These are phyloP conservation scores for Hemichromis elongatus DNA, from an alignment of 2,113 vertebrate species.

Conservation along the genomic window DNA sequence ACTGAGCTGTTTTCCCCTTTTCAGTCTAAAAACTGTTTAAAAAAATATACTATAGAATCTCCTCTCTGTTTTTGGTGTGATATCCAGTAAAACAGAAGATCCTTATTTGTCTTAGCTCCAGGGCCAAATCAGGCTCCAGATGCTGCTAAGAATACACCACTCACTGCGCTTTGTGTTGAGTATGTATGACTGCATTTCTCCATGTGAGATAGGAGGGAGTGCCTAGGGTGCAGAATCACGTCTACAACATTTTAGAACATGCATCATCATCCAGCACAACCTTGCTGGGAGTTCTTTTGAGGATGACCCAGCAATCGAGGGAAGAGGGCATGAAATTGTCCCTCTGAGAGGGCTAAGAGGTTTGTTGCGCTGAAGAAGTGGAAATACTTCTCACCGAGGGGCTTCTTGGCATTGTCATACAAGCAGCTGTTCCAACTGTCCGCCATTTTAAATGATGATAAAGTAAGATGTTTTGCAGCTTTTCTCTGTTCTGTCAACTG, in stretches of 20 bases:
- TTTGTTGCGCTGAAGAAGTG: slow-evolving; percentile 22
- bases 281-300: slow-evolving; percentile 33
- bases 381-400: not conserved
- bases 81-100: slow-evolving; percentile 28
- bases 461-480: not conserved
- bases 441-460: not conserved
- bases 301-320: slow-evolving; percentile 47
- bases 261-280: slow-evolving; percentile 23
- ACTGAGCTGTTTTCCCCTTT: slow-evolving; percentile 18
- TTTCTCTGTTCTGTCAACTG: not conserved
- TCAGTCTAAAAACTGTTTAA: not conserved
- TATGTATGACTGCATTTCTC: slow-evolving; percentile 22
- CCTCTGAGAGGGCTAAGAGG: slow-evolving; percentile 36
- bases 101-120: slow-evolving; percentile 46
- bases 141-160: slow-evolving; percentile 56
- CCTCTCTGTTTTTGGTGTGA: slow-evolving; percentile 25
- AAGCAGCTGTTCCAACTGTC: not conserved
- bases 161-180: slow-evolving; percentile 21
- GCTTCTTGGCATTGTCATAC: not conserved
- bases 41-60: slow-evolving; percentile 18
- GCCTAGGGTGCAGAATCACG: slow-evolving; percentile 14
- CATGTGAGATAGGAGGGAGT: not conserved
- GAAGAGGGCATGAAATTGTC: slow-evolving; percentile 57
- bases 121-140: slow-evolving; percentile 34
- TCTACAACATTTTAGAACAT: slow-evolving; percentile 34